A percentile compares a stretch with the other conserved stretches of the same genome.
Conservation (phyloP, 2,888 invertebrate species). For the Amaurobius ferox region DNA sequence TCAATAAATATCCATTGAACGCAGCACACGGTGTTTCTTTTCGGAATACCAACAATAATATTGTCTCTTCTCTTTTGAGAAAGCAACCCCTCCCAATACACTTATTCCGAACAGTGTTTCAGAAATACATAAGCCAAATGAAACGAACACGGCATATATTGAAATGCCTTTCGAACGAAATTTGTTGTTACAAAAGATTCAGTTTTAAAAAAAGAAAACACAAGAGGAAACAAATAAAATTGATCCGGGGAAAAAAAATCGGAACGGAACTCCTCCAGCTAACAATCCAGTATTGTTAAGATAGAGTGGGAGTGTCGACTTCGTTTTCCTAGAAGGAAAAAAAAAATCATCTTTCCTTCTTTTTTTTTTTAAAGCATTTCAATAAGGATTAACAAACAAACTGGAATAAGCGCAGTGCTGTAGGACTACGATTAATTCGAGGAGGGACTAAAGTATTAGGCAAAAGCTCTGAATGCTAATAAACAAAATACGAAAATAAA, state of each 20-base stretch:
- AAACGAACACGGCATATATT: not conserved
- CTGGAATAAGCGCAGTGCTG: too few species aligned
- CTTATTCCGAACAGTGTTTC: not conserved
- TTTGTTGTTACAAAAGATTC: not conserved
- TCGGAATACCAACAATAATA: not conserved
- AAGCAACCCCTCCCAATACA: not conserved
- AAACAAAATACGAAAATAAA: constrained; percentile 43
- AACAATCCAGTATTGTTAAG: not conserved
- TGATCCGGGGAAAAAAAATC: not conserved
- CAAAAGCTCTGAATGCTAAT: constrained; percentile 29
- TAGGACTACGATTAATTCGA: not conserved
- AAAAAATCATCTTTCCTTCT: not conserved
- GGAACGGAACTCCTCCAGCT: not conserved
- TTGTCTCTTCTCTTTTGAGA: not conserved
- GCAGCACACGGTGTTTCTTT: not conserved
- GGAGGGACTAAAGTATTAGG: not conserved
- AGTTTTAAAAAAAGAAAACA: not conserved
- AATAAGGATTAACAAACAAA: constrained; percentile 8
- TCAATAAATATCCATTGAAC: not conserved
- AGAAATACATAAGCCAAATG: not conserved
- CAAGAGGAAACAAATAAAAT: constrained; percentile 2
- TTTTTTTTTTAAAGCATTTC: not conserved
- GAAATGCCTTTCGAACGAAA: not conserved
- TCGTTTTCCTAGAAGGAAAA: not conserved
- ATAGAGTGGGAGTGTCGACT: not conserved